Percentiles rank a stretch among this genome's conserved stretches.
Evolutionary conservation across 2,797 vertebrate genomes (phyloP).

Genomic region (Lemur catta): DNA sequence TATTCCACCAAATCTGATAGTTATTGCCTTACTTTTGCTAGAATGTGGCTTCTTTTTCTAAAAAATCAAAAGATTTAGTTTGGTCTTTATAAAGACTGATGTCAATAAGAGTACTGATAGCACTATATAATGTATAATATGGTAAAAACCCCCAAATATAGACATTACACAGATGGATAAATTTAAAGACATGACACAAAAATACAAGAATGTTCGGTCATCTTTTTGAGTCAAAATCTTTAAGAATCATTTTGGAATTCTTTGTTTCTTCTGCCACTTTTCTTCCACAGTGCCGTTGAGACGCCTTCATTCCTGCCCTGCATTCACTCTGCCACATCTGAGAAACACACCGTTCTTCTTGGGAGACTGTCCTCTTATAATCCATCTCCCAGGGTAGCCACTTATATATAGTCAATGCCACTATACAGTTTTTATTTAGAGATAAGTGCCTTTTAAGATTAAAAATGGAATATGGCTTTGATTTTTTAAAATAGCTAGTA

Average conservation of each 20-base stretch:
- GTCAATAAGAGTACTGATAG: not conserved
- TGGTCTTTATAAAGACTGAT: not conserved
- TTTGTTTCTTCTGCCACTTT: not conserved
- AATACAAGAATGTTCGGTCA: not conserved
- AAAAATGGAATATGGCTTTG: conserved; percentile 27
- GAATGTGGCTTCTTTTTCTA: not conserved
- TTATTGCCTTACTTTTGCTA: not conserved
- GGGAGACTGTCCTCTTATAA: not conserved
- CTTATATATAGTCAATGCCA: not conserved
- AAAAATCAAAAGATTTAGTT: not conserved
- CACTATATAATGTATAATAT: not conserved
- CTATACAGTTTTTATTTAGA: conserved; percentile 16
- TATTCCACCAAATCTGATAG: not conserved
- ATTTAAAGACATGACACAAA: not conserved
- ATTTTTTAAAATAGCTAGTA: conserved; percentile 33
- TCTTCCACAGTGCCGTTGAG: not conserved
- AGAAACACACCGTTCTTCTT: conserved; percentile 19
- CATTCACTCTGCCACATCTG: not conserved
- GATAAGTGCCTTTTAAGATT: conserved; percentile 23
- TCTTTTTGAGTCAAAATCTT: not conserved
- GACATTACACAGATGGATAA: not conserved
- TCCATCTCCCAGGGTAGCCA: not conserved
- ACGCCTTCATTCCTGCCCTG: not conserved
- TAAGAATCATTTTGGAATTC: not conserved
- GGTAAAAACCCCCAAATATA: not conserved